Evolutionary conservation across 1,140 invertebrate genomes (phyloP), one percentile per base, ranked within the genome.

Genomic region (Geopemphigus sp.): DNA sequence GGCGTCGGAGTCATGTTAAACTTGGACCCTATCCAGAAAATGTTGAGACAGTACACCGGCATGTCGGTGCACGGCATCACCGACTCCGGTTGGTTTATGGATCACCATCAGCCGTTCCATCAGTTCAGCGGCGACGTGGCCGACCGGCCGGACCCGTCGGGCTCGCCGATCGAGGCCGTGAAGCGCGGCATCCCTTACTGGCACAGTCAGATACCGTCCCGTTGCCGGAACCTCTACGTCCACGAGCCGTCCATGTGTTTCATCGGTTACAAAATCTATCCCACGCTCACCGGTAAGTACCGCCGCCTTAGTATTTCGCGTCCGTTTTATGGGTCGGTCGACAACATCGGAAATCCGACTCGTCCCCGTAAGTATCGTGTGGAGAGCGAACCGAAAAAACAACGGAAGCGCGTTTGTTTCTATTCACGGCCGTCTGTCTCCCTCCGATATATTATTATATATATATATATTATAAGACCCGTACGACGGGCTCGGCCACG

Each of bases 81-180:
- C 1, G 95, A 97, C 85, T 96, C 95, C 4, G 95, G 95, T 19
- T 98, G 95, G 96, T 97, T 97, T 83, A 85, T 97, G 26, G 95
- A 97, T 86, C 89, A 94, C 82, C n/a, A n/a, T n/a, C 90, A 92
- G 70, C 92, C 89, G 29, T 93, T 39, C 32, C 32, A 88, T 84
- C 6, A 39, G 22, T 47, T 59, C 11, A 32, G 59, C 0, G 53
- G 12, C 15, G 17, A 19, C 87, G 86, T 59, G 83, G 45, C 83
- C 72, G 83, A 86, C 76, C 87, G 3, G 32, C 3, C 8, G 32
- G 8, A 39, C 32, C 3, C 32, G 32, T 39, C 8, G 32, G 32
- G 3, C 32, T 76, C 88, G 5, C 88, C 92, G 0, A 88, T 89
- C 4, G 90, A 92, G 78, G 90, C 90, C 1, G 90, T 94, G 50